phyloP scores from a whole-genome alignment of 2,797 vertebrate genomes.

The Nannoperca obscura region DNA sequence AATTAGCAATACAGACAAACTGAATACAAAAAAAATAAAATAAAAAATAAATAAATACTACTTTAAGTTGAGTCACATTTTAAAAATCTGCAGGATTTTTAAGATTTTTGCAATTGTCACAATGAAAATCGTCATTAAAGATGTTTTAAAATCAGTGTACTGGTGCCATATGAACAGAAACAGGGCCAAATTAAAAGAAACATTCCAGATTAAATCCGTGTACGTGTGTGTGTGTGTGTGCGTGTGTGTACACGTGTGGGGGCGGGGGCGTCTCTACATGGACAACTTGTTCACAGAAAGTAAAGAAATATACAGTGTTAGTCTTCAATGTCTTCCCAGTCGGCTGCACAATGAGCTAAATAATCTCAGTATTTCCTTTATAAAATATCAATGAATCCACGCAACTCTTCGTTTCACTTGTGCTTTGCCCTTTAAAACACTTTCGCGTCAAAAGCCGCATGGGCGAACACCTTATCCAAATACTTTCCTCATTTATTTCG shows the following conservation, averaged over 20 bases:
- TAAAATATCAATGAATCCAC: not conserved
- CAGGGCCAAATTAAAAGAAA: too few relatives aligned
- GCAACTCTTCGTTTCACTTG: not conserved
- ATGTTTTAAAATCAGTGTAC: not conserved
- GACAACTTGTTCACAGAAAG: not conserved
- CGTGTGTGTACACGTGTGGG: too few relatives aligned
- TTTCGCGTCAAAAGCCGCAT: not conserved
- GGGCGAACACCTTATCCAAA: not conserved
- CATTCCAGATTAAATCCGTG: too few relatives aligned
- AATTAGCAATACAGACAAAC: not conserved
- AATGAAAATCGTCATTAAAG: not conserved
- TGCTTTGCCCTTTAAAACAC: conserved; percentile 6
- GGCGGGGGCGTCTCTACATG: too few relatives aligned
- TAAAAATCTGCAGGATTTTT: not conserved
- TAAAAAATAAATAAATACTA: too few relatives aligned
- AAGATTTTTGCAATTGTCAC: too few relatives aligned
- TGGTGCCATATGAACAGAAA: not conserved
- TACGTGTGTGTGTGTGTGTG: too few relatives aligned
- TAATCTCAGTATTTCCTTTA: not conserved
- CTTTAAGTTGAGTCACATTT: not conserved
- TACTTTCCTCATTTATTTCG: too few relatives aligned
- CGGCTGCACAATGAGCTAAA: not conserved
- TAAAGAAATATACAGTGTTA: not conserved
- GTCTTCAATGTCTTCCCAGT: not conserved
- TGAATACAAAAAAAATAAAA: not conserved